Percentiles rank a stretch among this genome's conserved stretches.
Conservation (phyloP, 2,113 vertebrate genomes). For the Anoplopoma fimbria region DNA sequence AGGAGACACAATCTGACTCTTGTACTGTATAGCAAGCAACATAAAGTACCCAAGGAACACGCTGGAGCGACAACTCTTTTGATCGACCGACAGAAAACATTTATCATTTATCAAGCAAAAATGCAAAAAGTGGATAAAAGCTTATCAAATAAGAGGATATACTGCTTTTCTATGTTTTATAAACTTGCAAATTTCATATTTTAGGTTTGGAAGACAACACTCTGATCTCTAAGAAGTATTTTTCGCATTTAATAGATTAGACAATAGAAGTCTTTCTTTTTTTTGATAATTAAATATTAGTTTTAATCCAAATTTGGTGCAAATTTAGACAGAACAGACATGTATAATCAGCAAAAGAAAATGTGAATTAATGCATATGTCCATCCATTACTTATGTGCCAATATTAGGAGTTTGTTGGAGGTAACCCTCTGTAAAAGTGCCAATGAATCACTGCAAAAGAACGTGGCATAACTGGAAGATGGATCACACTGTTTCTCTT, state of each 20-base stretch:
- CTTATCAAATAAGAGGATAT: neutral
- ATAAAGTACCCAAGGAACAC: neutral
- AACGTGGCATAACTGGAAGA: neutral
- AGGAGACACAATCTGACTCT: constrained; percentile 44
- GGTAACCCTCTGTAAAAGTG: neutral
- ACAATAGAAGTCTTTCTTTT: too few relatives aligned
- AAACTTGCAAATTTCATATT: neutral
- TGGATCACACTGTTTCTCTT: neutral
- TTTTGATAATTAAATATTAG: too few relatives aligned
- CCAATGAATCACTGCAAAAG: neutral
- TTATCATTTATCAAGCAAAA: neutral
- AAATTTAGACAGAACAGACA: too few relatives aligned
- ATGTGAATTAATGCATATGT: too few relatives aligned
- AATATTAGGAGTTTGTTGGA: too few relatives aligned
- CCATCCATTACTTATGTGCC: too few relatives aligned
- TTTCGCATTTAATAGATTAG: too few relatives aligned
- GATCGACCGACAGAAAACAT: neutral
- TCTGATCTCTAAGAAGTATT: neutral
- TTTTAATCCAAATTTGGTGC: too few relatives aligned
- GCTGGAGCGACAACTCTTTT: neutral
- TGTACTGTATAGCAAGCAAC: constrained; percentile 1
- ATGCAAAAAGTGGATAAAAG: neutral
- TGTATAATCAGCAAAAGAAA: too few relatives aligned
- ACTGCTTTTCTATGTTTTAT: neutral
- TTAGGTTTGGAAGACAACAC: neutral